Percentiles rank a stretch among this genome's conserved stretches.
These are phyloP conservation scores for Brachystomella parvula DNA, from an alignment of 1,140 invertebrate species.

Conservation along the genomic window DNA sequence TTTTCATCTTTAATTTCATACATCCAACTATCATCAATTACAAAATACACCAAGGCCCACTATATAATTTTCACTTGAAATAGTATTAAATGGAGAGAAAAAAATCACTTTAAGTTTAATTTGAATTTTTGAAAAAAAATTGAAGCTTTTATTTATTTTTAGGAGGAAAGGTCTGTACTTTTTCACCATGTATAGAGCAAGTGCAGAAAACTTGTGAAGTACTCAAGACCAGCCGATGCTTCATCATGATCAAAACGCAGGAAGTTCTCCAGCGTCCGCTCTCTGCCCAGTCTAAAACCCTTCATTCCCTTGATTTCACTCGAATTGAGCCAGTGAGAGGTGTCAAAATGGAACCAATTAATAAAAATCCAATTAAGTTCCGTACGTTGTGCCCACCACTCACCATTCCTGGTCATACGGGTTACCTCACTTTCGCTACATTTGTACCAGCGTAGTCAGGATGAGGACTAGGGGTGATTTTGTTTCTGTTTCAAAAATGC, in stretches of 20 bases:
- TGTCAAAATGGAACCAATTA: slow-evolving; percentile 24
- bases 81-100: neutral
- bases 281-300: slow-evolving; percentile 61
- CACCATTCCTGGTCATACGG: slow-evolving; percentile 79
- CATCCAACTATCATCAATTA: neutral
- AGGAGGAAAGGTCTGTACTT: slow-evolving; percentile 90
- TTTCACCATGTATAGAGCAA: slow-evolving; percentile 97
- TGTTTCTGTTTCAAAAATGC: no score
- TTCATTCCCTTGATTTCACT: slow-evolving; percentile 48
- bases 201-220: slow-evolving; percentile 75
- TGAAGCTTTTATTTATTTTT: slow-evolving; percentile 36
- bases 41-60: no score
- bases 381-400: slow-evolving; percentile 59
- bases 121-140: neutral
- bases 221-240: slow-evolving; percentile 57
- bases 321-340: slow-evolving; percentile 6
- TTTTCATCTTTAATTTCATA: neutral
- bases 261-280: slow-evolving; percentile 80
- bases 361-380: slow-evolving; percentile 49
- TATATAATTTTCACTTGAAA: neutral
- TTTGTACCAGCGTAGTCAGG: no score
- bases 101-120: neutral
- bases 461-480: no score
- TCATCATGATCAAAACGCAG: slow-evolving; percentile 73
- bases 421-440: slow-evolving; percentile 86